Evolutionary conservation across 2,888 invertebrate species (phyloP), one percentile per base, ranked within the genome.

Genomic region (Cerastis rubricosa): DNA sequence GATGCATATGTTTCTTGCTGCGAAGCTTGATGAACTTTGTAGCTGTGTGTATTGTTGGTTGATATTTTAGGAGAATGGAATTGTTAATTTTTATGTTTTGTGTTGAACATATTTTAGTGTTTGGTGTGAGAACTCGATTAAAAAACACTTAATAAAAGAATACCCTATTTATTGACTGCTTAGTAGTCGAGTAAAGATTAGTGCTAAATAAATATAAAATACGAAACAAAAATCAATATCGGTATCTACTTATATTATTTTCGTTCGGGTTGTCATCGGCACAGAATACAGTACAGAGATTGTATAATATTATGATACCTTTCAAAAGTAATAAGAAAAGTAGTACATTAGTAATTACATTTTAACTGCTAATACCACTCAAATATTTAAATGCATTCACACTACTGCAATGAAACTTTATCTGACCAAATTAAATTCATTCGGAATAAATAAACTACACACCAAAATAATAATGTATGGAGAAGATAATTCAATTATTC

Each of bases 1-100:
- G 92, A 89, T 91, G 92, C 96, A 95, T 92, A 93, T 95, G 95
- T 87, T 80, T 80, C 67, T 57, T 25, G 75, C 65, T 29, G 68
- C 61, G 12, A 54, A 63, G 77, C 78, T 85, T 74, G 78, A 63
- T 74, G 45, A 79, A 85, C 76, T 85, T 45, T 66, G 66, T 49
- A n/a, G n/a, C 74, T 70, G 79, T 81, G 70, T 78, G 85, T 81
- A 70, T 7, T 25, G 9, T 22, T 17, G 0, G 22, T 65, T 17
- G 12, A 71, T 68, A 45, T 64, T 80, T 73, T 54, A 14, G 12
- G 14, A 65, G 25, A 47, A 49, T 14, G 17, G 11, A 45, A 57
- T 74, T 25, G 22, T 11, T 0, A 2, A 25, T 64, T 71, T 25
- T 2, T n/a, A 17, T 49, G 14, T 47, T 67, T 67, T 68, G 19